A percentile compares a stretch with the other conserved stretches of the same genome.
phyloP scores from a whole-genome alignment of 2,888 invertebrate genomes.

The Amphipyra tragopoginis region DNA sequence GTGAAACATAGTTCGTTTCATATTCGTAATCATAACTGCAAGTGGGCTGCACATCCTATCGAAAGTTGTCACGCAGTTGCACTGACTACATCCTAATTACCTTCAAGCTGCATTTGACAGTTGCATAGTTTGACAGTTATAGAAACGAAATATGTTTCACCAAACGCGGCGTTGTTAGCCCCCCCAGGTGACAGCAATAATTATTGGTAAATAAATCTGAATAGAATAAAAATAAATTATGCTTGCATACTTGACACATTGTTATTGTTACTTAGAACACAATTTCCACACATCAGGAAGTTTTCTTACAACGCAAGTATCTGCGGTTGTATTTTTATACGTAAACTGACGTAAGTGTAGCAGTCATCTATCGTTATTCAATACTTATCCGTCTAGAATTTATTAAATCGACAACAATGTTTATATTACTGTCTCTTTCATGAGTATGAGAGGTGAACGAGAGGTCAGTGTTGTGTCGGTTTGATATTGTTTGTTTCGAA shows the following conservation, averaged over 20 bases:
- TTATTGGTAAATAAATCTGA: not conserved
- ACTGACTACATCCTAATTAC: too few species aligned
- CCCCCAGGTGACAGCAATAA: too few species aligned
- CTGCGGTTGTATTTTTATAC: constrained; percentile 54
- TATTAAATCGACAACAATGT: constrained; percentile 14
- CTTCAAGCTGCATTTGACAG: too few species aligned
- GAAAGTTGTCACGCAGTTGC: too few species aligned
- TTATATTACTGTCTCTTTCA: constrained; percentile 25
- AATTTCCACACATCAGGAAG: constrained; percentile 53
- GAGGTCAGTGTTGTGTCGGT: constrained; percentile 27
- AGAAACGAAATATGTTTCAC: too few species aligned
- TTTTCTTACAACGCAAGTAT: constrained; percentile 34
- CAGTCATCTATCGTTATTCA: constrained; percentile 54
- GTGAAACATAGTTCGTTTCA: too few species aligned
- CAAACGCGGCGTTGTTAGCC: too few species aligned
- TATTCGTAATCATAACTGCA: too few species aligned
- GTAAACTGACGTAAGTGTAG: constrained; percentile 55
- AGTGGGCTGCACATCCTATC: too few species aligned
- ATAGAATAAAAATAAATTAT: not conserved
- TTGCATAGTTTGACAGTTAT: too few species aligned
- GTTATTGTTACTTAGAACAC: constrained; percentile 14
- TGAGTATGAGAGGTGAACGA: constrained; percentile 14
- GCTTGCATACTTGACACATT: constrained; percentile 4
- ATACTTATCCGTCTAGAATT: constrained; percentile 27
- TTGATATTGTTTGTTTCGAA: constrained; percentile 22